Base-by-base conservation (phyloP, 2,797 vertebrate genomes). In the Enteromius thamalakanensis region DNA sequence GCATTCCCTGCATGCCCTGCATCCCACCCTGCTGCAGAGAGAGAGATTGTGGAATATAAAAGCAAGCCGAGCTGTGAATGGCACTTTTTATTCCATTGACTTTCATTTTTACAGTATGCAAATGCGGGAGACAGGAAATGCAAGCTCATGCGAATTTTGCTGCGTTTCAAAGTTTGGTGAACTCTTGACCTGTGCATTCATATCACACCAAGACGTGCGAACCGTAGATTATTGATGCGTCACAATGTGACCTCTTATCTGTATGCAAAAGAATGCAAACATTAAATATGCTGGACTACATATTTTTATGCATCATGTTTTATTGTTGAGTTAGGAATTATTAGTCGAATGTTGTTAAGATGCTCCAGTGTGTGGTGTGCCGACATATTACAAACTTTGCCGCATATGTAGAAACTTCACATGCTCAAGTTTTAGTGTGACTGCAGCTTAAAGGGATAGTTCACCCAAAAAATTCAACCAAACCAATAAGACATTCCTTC, bases 1-100 rank as follows among this genome's bases (percentile, higher is more conserved):
- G 93, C 94, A 98, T 94, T 14, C 94, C 90, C 14, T 94, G 92
- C 92, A 98, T 95, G 90, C 97, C 95, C 32, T 96, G 93, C 55
- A 97, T 95, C 0, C 92, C 94, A 0, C 92, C 90, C 91, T 97
- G 96, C 94, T 95, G 91, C 68, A 65, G 45, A 26, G 47, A 76
- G 19, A 60, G 3, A 60, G 23, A 58, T 12, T 40, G 51, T 6
- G 15, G 71, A 14, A n/a, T 40, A 6, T 53, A 23, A 76, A 12
- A 40, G 37, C 23, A 71, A 55, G 77, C 32, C 10, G 2, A 70
- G 55, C 10, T 64, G 9, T 37, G 26, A 32, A 6, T n/a, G 45
- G 26, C 60, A 7, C 60, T 17, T 15, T 29, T 64, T 26, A 29
- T 64, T 64, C 26, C 14, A 17, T 37, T 67, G 64, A 67, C 17